Percentiles rank a stretch among this genome's conserved stretches.
Evolutionary conservation across 2,797 vertebrate species (phyloP).

Genomic region (Pangasius djambal): DNA sequence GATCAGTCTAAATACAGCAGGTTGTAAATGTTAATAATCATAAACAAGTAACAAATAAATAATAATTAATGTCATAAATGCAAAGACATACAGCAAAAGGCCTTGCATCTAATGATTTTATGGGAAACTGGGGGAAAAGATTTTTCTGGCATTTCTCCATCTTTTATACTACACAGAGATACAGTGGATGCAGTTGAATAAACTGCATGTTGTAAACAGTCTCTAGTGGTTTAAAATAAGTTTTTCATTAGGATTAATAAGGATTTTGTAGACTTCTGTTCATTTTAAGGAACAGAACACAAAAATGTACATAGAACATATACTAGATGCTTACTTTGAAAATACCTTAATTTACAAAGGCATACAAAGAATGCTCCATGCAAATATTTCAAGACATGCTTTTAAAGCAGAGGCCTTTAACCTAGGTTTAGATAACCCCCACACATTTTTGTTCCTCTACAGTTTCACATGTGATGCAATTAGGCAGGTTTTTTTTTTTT

Average conservation of each 20-base stretch:
- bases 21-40: neutral
- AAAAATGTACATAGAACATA: neutral
- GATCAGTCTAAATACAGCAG: constrained; percentile 6
- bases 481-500: neutral
- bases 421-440: neutral
- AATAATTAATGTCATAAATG: neutral
- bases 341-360: neutral
- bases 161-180: neutral
- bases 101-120: neutral
- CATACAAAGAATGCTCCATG: neutral
- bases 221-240: neutral
- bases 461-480: neutral
- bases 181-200: neutral
- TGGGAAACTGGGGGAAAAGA: neutral
- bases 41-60: neutral
- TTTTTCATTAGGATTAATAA: neutral
- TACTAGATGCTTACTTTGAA: neutral
- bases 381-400: constrained; percentile 4
- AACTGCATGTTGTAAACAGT: constrained; percentile 11
- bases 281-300: neutral
- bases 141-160: neutral
- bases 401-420: constrained; percentile 18
- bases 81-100: neutral
- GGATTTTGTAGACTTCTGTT: neutral
- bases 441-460: neutral